Evolutionary conservation across 2,113 vertebrate species (phyloP).

Genomic region (zebrafish (Danio rerio)): GRCz12tu NC_133199.1:36636001-36636500

Average conservation of each 20-base stretch:
- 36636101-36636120: conserved; percentile 59
- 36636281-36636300: background rate
- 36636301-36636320: background rate
- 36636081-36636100: conserved; percentile 51
- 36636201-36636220: conserved; percentile 37
- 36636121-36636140: conserved; percentile 59
- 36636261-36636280: background rate
- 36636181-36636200: conserved; percentile 38
- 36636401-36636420: too few relatives aligned
- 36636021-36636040: conserved; percentile 51
- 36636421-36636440: too few relatives aligned
- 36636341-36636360: too few relatives aligned
- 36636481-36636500: too few relatives aligned
- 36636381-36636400: too few relatives aligned
- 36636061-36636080: conserved; percentile 45
- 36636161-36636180: conserved; percentile 53
- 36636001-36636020: conserved; percentile 5
- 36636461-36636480: too few relatives aligned
- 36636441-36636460: too few relatives aligned
- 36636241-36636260: background rate
- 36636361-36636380: too few relatives aligned
- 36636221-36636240: conserved; percentile 20
- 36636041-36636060: conserved; percentile 44
- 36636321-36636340: too few relatives aligned
- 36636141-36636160: conserved; percentile 61